phyloP scores from a whole-genome alignment of 1,140 invertebrate genomes.

The Diachasma alloeum region DNA sequence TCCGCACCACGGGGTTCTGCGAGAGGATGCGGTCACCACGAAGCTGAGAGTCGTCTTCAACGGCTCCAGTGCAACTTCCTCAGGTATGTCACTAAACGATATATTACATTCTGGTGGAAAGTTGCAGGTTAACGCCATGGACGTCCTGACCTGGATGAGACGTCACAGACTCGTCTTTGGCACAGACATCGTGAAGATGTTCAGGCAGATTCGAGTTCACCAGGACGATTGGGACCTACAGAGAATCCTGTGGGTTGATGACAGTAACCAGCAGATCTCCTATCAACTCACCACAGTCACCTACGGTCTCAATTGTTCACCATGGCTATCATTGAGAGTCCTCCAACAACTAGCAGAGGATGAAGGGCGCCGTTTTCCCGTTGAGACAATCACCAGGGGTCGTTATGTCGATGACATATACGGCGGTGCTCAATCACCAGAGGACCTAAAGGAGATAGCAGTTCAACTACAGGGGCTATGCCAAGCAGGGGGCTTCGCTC shows the following conservation, averaged over 20 bases:
- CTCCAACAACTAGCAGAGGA: conserved; percentile 45
- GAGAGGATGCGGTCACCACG: conserved; percentile 20
- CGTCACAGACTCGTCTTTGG: conserved; percentile 32
- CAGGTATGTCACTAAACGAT: conserved; percentile 26
- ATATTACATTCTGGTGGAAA: background rate
- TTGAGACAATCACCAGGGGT: background rate
- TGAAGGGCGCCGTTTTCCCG: conserved; percentile 33
- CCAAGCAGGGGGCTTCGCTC: conserved; percentile 22
- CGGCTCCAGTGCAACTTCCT: background rate
- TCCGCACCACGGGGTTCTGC: conserved; percentile 32
- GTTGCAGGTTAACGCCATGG: background rate
- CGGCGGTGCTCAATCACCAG: background rate
- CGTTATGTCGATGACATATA: conserved; percentile 1
- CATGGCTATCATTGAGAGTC: conserved; percentile 39
- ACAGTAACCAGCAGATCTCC: conserved; percentile 6
- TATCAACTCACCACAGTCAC: conserved; percentile 45
- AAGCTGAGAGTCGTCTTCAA: conserved; percentile 24
- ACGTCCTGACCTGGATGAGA: conserved; percentile 13
- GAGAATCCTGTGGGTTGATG: conserved; percentile 46
- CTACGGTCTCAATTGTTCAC: conserved; percentile 56
- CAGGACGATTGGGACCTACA: conserved; percentile 42
- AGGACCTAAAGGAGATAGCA: background rate
- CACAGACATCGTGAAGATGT: conserved; percentile 52
- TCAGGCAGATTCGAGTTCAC: conserved; percentile 45
- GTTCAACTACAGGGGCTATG: background rate